Base-by-base conservation (phyloP, 2,888 invertebrate genomes). In the Nymphalis c-album region DNA sequence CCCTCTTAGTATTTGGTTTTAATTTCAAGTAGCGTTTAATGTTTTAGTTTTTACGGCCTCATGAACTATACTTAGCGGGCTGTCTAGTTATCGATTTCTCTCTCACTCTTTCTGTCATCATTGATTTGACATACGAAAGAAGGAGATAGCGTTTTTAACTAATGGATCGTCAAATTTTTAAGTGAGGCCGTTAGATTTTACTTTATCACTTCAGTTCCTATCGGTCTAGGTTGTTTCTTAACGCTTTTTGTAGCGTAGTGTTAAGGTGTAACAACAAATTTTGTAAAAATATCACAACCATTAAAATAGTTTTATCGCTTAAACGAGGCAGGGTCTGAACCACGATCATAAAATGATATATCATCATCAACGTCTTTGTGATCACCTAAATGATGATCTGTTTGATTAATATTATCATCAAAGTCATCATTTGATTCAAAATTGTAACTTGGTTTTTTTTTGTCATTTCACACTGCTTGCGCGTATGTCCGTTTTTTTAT, bases 311-410 rank as follows among this genome's bases (percentile, higher is more conserved):
- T 85, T 79, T 87, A 90, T 89, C 83, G 90, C 91, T 91, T 91
- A 85, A 90, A 90, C 88, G 88, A 91, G 86, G 91, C 91, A 92
- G 91, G 91, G 91, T 91, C 88, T 85, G 83, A 86, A 89, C 85
- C 87, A 88, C 85, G 87, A 88, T 87, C 88, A 85, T 83, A 83
- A 85, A 47, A 35, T 46, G 55, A 60, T 64, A 50, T 67, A 66
- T 55, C 35, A 63, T 31, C 78, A 76, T 77, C 74, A 80, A 26
- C 0, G 16, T 40, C 13, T 13, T 40, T 40, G 13, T 57, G 40
- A 18, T 57, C 40, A 57, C 57, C n/a, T 18, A 76, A 79, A 78
- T 77, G 86, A 78, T 90, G 80, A 86, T 87, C 85, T 85, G 81
- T 47, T 10, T 20, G 46, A 61, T 47, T n/a, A 6, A 57, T 18